A percentile compares a stretch with the other conserved stretches of the same genome.
These are phyloP conservation scores for Coelogynopora nodosa DNA, from an alignment of 2,888 invertebrate species.

Conservation along the genomic window DNA sequence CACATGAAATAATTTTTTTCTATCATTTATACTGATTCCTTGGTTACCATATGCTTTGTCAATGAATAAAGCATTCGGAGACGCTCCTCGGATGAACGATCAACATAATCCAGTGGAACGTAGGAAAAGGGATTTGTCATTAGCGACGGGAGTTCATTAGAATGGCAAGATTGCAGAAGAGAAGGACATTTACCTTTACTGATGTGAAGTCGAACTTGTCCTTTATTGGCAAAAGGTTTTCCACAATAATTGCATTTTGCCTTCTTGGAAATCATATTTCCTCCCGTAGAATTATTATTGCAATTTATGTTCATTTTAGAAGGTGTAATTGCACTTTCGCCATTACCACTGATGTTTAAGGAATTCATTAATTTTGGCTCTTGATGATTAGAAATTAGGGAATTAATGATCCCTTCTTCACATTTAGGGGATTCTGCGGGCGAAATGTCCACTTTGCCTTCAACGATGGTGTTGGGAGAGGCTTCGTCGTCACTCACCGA, in stretches of 20 bases:
- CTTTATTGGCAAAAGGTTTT: conserved; percentile 62
- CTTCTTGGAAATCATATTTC: conserved; percentile 51
- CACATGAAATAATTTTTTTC: too few species aligned
- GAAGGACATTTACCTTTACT: conserved; percentile 47
- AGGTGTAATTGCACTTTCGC: not conserved
- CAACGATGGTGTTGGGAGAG: not conserved
- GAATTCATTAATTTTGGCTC: not conserved
- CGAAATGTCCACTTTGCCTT: not conserved
- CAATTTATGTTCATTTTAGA: not conserved
- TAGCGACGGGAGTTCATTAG: not conserved
- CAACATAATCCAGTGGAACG: not conserved
- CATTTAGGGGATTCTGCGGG: not conserved
- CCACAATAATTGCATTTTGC: conserved; percentile 61
- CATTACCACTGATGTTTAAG: not conserved
- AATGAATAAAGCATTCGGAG: not conserved
- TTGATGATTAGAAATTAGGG: not conserved
- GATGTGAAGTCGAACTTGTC: conserved; percentile 62
- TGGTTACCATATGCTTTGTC: not conserved
- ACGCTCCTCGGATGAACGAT: not conserved
- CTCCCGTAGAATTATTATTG: not conserved
- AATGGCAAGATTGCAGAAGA: conserved; percentile 33
- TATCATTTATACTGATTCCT: too few species aligned
- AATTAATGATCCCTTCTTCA: not conserved
- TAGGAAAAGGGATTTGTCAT: not conserved
- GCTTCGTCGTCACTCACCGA: not conserved